These are phyloP conservation scores for Dendrocopos noguchii DNA, from an alignment of 2,113 vertebrate species.

Conservation along the genomic window DNA sequence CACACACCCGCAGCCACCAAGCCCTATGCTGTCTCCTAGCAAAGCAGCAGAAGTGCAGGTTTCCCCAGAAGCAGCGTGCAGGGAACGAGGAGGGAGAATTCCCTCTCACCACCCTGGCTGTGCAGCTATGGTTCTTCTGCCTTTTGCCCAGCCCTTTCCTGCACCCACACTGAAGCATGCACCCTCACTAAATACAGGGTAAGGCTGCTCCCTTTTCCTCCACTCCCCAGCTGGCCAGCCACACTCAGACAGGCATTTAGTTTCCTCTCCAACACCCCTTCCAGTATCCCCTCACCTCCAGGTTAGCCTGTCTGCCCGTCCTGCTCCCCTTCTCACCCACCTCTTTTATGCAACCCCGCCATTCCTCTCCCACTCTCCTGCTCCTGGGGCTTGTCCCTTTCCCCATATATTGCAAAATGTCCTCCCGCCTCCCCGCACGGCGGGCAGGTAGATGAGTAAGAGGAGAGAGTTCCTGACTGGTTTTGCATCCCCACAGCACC, in stretches of 20 bases:
- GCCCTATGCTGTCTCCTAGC: constrained; percentile 22
- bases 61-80: neutral
- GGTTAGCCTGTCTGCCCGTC: neutral
- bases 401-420: constrained; percentile 17
- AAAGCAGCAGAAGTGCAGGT: neutral
- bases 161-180: neutral
- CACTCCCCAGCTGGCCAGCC: neutral
- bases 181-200: neutral
- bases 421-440: neutral
- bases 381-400: neutral
- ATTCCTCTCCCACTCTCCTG: neutral
- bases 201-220: neutral
- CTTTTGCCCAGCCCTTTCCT: neutral
- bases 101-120: neutral
- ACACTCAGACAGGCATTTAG: rapidly evolving
- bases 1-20: constrained; percentile 5
- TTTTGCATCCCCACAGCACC: neutral
- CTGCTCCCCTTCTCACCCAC: neutral
- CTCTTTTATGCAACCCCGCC: neutral
- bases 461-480: neutral
- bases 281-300: neutral
- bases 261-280: neutral
- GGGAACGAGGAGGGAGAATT: neutral
- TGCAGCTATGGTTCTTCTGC: neutral
- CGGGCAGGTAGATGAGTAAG: neutral